These are phyloP conservation scores for Cistogaster globosa DNA, from an alignment of 2,888 invertebrate species.

Conservation along the genomic window DNA sequence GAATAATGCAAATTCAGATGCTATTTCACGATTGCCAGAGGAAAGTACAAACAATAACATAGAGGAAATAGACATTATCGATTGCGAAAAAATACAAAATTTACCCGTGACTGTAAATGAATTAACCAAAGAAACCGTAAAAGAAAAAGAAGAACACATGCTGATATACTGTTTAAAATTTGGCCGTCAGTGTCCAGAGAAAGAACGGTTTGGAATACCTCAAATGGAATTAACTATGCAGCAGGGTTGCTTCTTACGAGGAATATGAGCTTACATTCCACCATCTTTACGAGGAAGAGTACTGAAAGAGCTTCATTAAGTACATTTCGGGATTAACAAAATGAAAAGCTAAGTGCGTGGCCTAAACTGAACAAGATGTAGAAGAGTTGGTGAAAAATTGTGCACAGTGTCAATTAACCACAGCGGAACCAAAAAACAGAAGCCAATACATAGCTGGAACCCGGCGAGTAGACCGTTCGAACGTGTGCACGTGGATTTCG, in stretches of 20 bases:
- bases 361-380: not conserved
- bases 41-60: not conserved
- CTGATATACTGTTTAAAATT: slow-evolving; percentile 39
- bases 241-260: slow-evolving; percentile 65
- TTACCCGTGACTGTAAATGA: slow-evolving; percentile 31
- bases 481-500: slow-evolving; percentile 33
- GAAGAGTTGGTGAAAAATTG: no score
- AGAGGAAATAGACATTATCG: slow-evolving; percentile 6
- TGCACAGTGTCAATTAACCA: no score
- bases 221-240: slow-evolving; percentile 63
- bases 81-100: not conserved
- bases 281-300: not conserved
- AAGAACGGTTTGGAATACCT: slow-evolving; percentile 37
- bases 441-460: slow-evolving; percentile 25
- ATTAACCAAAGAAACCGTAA: slow-evolving; percentile 21
- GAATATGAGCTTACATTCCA: slow-evolving; percentile 46
- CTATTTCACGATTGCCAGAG: not conserved
- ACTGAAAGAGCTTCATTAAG: slow-evolving; percentile 35
- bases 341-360: slow-evolving; percentile 31
- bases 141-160: slow-evolving; percentile 19
- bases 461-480: slow-evolving; percentile 5
- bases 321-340: slow-evolving; percentile 37
- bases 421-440: slow-evolving; percentile 15
- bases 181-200: slow-evolving; percentile 48
- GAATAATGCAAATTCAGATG: slow-evolving; percentile 28